Evolutionary conservation across 2,113 vertebrate species (phyloP).

Genomic region (Sorex araneus): DNA sequence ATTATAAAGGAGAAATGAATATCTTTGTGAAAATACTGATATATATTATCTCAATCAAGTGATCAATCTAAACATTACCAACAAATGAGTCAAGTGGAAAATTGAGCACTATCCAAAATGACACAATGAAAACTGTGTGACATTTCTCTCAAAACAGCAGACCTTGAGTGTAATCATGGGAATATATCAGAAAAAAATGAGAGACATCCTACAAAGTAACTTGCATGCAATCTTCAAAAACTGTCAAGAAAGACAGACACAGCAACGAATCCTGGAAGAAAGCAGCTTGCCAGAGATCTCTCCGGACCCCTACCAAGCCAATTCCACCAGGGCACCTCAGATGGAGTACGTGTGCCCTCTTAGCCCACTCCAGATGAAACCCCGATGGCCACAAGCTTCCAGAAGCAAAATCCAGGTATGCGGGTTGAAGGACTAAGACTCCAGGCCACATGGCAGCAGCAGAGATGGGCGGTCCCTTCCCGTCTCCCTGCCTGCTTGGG

Average conservation of each 20-base stretch:
- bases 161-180: conserved; percentile 3
- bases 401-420: too few relatives aligned
- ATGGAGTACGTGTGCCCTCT: too few relatives aligned
- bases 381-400: too few relatives aligned
- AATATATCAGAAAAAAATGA: not conserved
- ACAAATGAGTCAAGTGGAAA: not conserved
- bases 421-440: too few relatives aligned
- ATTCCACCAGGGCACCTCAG: too few relatives aligned
- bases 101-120: not conserved
- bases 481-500: too few relatives aligned
- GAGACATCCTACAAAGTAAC: conserved; percentile 7
- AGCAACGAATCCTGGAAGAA: too few relatives aligned
- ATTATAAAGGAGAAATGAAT: conserved; percentile 2
- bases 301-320: too few relatives aligned
- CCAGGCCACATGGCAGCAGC: too few relatives aligned
- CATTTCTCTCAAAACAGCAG: not conserved
- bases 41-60: not conserved
- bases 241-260: not conserved
- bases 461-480: too few relatives aligned
- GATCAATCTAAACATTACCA: not conserved
- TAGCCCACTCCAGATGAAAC: too few relatives aligned
- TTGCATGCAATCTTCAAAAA: not conserved
- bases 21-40: not conserved
- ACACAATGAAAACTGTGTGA: not conserved
- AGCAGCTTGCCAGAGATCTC: too few relatives aligned